Evolutionary conservation across 2,797 vertebrate species (phyloP).

Genomic region (Cuniculus paca): DNA sequence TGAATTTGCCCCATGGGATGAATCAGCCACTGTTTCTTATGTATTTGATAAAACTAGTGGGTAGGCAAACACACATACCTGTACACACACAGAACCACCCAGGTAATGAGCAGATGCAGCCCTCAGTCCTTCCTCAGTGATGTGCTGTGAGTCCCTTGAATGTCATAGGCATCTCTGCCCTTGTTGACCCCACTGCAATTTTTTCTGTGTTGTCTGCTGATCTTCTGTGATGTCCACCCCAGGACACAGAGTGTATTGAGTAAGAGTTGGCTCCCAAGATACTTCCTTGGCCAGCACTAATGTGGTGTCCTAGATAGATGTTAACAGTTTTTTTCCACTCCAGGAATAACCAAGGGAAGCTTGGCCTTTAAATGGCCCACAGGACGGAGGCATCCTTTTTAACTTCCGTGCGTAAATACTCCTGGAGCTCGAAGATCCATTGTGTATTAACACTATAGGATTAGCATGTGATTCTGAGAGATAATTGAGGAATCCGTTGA

Average conservation of each 20-base stretch:
- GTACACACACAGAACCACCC: not conserved
- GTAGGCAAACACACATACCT: rapidly evolving
- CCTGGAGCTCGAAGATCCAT: not conserved
- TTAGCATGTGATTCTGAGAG: conserved; percentile 33
- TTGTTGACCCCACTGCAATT: not conserved
- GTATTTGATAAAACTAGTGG: not conserved
- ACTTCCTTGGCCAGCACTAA: not conserved
- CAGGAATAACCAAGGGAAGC: conserved; percentile 37
- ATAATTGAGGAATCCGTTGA: not conserved
- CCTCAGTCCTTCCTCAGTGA: not conserved
- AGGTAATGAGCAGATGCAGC: too few species aligned
- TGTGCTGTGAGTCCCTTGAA: not conserved
- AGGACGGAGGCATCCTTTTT: not conserved
- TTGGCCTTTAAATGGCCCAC: not conserved
- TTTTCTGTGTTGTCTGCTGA: not conserved
- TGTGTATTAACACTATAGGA: not conserved
- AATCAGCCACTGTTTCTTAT: not conserved
- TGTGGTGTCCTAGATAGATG: not conserved
- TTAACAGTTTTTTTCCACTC: conserved; percentile 38
- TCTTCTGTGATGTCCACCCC: not conserved
- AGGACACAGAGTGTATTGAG: not conserved
- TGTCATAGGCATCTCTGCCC: not conserved
- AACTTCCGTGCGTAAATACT: not conserved
- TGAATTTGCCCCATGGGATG: not conserved
- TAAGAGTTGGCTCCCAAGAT: conserved; percentile 27